Conservation (phyloP, 64 coral and sea anemone species). For the Montipora sp. region DNA sequence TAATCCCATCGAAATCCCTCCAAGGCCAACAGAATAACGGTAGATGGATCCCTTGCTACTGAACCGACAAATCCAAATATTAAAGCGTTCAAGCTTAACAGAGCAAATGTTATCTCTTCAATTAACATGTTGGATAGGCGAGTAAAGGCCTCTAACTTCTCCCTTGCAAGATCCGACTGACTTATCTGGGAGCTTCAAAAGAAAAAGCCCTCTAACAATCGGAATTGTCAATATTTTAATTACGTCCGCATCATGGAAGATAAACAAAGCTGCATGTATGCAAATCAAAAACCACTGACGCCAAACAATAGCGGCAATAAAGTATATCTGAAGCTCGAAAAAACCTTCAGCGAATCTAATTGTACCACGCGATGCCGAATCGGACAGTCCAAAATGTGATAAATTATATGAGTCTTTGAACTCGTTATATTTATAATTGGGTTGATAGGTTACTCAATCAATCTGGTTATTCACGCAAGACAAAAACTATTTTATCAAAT, state of each 20-base stretch:
- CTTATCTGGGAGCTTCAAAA: background rate
- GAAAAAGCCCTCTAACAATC: background rate
- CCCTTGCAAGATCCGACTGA: background rate
- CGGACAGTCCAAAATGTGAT: no score
- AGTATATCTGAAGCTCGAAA: background rate
- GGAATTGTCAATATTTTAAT: conserved; percentile 18
- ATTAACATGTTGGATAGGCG: background rate
- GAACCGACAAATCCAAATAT: background rate
- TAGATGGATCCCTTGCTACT: background rate
- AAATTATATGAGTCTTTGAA: background rate
- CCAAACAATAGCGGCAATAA: background rate
- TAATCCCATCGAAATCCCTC: conserved; percentile 93
- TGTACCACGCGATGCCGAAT: no score
- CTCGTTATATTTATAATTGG: background rate
- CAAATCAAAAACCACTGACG: conserved; percentile 26
- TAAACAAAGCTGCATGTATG: conserved; percentile 34
- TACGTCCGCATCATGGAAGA: conserved; percentile 5
- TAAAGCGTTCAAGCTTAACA: background rate
- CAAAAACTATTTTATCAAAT: background rate
- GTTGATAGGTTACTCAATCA: background rate
- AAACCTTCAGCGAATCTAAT: no score
- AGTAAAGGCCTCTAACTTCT: background rate
- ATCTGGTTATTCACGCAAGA: background rate
- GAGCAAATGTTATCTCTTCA: background rate
- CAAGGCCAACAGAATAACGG: conserved; percentile 65